Percentiles rank a stretch among this genome's conserved stretches.
Evolutionary conservation across 2,888 invertebrate genomes (phyloP).

Genomic region (Epirrhoe alternata): DNA sequence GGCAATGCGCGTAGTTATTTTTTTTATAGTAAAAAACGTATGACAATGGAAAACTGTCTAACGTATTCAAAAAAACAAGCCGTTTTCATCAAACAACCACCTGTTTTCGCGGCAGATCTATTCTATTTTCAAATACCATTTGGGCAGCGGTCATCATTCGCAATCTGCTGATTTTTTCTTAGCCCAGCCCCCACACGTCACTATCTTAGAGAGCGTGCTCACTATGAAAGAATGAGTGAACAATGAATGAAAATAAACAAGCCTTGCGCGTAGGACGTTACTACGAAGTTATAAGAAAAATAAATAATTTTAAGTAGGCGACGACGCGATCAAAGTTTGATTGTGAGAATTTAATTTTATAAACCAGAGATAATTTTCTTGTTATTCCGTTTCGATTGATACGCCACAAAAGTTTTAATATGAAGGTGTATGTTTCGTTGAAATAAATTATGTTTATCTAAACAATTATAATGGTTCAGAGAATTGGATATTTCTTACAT

Average conservation of each 20-base stretch:
- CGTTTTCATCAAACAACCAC: conserved; percentile 48
- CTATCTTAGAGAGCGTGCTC: conserved; percentile 31
- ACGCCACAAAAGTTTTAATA: not conserved
- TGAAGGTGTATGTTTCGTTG: not conserved
- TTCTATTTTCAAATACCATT: conserved; percentile 59
- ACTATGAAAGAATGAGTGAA: conserved; percentile 43
- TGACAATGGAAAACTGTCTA: conserved; percentile 38
- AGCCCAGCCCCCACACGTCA: conserved; percentile 46
- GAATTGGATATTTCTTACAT: too few species aligned
- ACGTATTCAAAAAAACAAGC: conserved; percentile 51
- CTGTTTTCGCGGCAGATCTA: conserved; percentile 66
- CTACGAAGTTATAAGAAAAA: conserved; percentile 35
- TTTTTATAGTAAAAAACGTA: too few species aligned
- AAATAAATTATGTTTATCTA: not conserved
- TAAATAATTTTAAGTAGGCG: conserved; percentile 32
- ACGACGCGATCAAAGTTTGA: conserved; percentile 23
- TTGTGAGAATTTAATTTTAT: conserved; percentile 26
- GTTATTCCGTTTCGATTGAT: not conserved
- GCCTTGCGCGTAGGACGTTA: conserved; percentile 37
- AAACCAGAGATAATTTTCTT: not conserved
- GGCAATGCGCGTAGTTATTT: too few species aligned
- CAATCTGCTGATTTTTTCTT: conserved; percentile 58
- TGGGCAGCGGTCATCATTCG: conserved; percentile 41
- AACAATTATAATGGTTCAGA: not conserved
- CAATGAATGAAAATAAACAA: conserved; percentile 33